A percentile compares a stretch with the other conserved stretches of the same genome.
Conservation (phyloP, 30 jellyfish, hydroid and myxozoan species). For the Aurelia aurita complex sp. Pacific region DNA sequence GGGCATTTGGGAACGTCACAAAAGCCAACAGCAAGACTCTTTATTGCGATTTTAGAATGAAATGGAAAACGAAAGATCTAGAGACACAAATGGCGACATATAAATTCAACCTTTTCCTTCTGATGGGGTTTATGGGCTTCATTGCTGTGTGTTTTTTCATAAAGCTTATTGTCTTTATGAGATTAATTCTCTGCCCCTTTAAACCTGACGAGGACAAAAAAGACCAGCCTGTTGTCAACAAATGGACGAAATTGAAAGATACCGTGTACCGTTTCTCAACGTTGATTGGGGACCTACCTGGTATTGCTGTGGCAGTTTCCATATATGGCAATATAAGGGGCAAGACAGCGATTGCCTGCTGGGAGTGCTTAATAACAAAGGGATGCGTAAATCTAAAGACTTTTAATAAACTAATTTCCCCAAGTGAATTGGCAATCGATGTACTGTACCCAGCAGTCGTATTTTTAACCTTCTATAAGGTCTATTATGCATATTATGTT, state of each 20-base stretch:
- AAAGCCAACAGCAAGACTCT: conserved; percentile 58
- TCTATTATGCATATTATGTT: conserved; percentile 53
- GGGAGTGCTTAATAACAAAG: conserved; percentile 64
- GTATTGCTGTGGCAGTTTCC: conserved; percentile 63
- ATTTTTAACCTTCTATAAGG: conserved; percentile 62
- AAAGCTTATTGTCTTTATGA: conserved; percentile 51
- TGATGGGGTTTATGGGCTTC: conserved; percentile 70
- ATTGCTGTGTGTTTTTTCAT: conserved; percentile 48
- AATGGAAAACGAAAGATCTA: conserved; percentile 45
- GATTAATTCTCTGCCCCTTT: conserved; percentile 59
- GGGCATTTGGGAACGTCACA: conserved; percentile 41
- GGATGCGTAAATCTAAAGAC: conserved; percentile 37
- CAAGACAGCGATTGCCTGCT: conserved; percentile 73
- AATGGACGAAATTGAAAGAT: conserved; percentile 54
- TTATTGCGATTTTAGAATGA: conserved; percentile 54
- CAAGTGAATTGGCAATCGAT: conserved; percentile 57
- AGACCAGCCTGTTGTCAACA: conserved; percentile 50
- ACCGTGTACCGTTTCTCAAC: conserved; percentile 46
- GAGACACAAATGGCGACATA: conserved; percentile 29
- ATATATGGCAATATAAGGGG: conserved; percentile 63
- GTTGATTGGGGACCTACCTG: conserved; percentile 77
- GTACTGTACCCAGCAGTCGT: conserved; percentile 67
- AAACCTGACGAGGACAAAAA: conserved; percentile 46
- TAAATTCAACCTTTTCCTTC: conserved; percentile 34
- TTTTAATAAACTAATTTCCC: conserved; percentile 25